Evolutionary conservation across 2,113 vertebrate genomes (phyloP).

Genomic region (Geococcyx californianus): DNA sequence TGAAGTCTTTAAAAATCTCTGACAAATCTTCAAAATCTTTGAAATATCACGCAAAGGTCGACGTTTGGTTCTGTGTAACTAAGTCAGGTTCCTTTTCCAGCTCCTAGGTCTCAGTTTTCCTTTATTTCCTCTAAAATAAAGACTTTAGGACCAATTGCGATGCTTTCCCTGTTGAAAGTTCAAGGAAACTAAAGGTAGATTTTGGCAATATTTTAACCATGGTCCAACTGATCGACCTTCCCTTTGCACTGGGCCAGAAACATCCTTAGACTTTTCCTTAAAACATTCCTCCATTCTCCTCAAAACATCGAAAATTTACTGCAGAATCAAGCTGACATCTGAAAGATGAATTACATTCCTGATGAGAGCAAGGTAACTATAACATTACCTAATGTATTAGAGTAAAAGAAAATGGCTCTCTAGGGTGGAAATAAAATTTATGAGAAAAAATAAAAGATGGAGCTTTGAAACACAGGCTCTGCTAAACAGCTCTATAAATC

Average conservation of each 20-base stretch:
- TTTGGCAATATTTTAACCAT: neutral
- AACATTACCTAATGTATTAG: neutral
- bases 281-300: neutral
- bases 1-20: neutral
- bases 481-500: neutral
- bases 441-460: neutral
- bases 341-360: neutral
- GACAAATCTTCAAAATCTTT: neutral
- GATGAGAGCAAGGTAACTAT: neutral
- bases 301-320: neutral
- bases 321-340: neutral
- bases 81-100: neutral
- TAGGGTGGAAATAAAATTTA: neutral
- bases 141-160: neutral
- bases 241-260: neutral
- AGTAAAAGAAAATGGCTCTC: neutral
- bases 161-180: neutral
- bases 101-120: neutral
- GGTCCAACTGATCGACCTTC: rapidly evolving
- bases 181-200: neutral
- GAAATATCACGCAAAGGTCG: rapidly evolving
- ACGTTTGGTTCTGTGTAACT: neutral
- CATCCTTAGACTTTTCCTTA: neutral
- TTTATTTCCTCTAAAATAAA: neutral
- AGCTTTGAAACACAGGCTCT: neutral